A percentile compares a stretch with the other conserved stretches of the same genome.
Evolutionary conservation across 1,140 invertebrate genomes (phyloP).

Genomic region (silkworm (Bombyx mori)): DNA sequence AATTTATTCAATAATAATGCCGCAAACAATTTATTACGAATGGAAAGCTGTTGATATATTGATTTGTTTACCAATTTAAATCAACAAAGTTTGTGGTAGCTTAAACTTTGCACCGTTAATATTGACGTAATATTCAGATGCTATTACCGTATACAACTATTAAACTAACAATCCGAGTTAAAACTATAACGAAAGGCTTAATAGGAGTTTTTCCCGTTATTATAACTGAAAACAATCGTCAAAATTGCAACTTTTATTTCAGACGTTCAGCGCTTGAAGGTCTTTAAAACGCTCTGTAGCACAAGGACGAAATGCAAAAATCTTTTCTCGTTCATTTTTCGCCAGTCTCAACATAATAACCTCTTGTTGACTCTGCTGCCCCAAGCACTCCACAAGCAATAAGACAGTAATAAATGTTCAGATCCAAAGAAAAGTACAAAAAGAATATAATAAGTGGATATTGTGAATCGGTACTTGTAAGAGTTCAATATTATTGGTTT

Average conservation of each 20-base stretch:
- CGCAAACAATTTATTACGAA: too few relatives aligned
- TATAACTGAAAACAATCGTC: constrained; percentile 3
- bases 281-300: constrained; percentile 35
- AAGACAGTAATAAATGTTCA: constrained; percentile 69
- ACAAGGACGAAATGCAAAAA: constrained; percentile 31
- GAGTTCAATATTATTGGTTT: constrained; percentile 53
- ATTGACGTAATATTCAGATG: too few relatives aligned
- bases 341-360: constrained; percentile 65
- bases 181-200: too few relatives aligned
- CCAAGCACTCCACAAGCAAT: constrained; percentile 60
- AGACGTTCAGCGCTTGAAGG: constrained; percentile 12
- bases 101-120: too few relatives aligned
- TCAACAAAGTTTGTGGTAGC: too few relatives aligned
- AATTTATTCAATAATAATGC: too few relatives aligned
- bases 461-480: constrained; percentile 51
- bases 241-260: constrained; percentile 7
- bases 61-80: too few relatives aligned
- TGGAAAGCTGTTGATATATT: too few relatives aligned
- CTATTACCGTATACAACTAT: too few relatives aligned
- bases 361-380: constrained; percentile 57
- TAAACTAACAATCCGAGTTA: too few relatives aligned
- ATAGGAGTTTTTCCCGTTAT: too few relatives aligned
- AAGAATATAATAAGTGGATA: constrained; percentile 65
- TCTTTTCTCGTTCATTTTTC: constrained; percentile 61
- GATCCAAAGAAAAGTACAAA: constrained; percentile 60